These are phyloP conservation scores for Corynorhinus townsendii DNA, from an alignment of 2,113 vertebrate species.

Conservation along the genomic window DNA sequence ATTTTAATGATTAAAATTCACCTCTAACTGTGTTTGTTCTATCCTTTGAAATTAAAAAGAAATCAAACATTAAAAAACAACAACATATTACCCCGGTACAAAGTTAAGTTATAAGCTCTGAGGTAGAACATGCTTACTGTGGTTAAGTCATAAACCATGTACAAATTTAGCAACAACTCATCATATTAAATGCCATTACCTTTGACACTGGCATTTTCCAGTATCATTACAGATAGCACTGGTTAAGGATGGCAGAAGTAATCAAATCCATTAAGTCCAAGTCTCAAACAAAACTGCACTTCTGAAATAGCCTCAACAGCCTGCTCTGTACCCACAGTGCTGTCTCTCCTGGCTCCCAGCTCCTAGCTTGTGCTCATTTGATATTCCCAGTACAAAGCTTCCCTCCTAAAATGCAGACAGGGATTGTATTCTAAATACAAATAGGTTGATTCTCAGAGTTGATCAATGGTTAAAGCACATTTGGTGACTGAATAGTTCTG, in stretches of 20 bases:
- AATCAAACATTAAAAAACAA: slow-evolving; percentile 15
- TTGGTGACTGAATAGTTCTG: too few relatives aligned
- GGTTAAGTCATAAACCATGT: slow-evolving; percentile 17
- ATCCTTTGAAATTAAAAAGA: neutral
- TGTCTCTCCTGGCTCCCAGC: too few relatives aligned
- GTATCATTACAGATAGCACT: neutral
- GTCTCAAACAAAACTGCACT: neutral
- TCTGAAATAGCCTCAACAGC: slow-evolving; percentile 26
- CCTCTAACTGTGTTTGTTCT: neutral
- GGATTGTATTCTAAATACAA: too few relatives aligned
- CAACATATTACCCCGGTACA: neutral
- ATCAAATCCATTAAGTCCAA: neutral
- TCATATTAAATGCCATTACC: slow-evolving; percentile 54
- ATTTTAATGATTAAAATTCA: slow-evolving; percentile 20
- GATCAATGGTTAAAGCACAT: too few relatives aligned
- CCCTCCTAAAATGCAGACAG: too few relatives aligned
- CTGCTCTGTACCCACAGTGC: too few relatives aligned
- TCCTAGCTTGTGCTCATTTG: too few relatives aligned
- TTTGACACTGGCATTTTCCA: slow-evolving; percentile 39
- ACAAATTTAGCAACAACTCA: slow-evolving; percentile 61
- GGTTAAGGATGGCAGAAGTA: slow-evolving; percentile 28
- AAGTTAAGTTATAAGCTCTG: slow-evolving; percentile 34
- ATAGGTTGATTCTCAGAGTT: too few relatives aligned
- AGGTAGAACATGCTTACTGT: slow-evolving; percentile 21
- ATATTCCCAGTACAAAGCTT: too few relatives aligned